These are phyloP conservation scores for Oryzias javanicus DNA, from an alignment of 2,113 vertebrate genomes.

Conservation along the genomic window DNA sequence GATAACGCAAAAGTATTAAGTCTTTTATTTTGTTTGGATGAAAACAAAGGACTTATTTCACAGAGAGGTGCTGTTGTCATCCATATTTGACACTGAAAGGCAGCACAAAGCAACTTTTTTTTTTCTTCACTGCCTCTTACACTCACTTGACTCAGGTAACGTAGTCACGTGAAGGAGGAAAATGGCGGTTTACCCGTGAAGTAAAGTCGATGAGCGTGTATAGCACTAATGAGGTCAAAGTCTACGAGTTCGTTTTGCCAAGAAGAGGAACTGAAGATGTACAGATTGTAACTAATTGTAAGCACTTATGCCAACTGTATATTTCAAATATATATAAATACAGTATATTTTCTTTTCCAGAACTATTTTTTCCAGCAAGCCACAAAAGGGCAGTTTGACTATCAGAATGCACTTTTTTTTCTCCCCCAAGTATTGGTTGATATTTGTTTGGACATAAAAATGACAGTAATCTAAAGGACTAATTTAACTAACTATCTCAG, in stretches of 20 bases:
- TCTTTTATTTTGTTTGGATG: too few species aligned
- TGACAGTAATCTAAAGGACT: constrained; percentile 62
- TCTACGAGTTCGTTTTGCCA: constrained; percentile 75
- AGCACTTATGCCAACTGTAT: constrained; percentile 67
- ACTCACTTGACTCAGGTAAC: constrained; percentile 64
- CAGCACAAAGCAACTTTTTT: constrained; percentile 14
- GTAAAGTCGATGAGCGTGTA: constrained; percentile 16
- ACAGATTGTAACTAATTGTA: constrained; percentile 60
- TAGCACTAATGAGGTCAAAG: constrained; percentile 51
- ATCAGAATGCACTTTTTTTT: constrained; percentile 73
- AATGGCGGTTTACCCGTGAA: constrained; percentile 23
- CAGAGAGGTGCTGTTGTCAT: neutral
- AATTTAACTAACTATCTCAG: constrained; percentile 64
- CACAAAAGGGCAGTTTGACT: constrained; percentile 53
- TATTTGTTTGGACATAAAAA: constrained; percentile 43
- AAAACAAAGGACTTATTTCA: neutral
- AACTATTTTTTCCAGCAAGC: constrained; percentile 42
- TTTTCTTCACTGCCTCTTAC: constrained; percentile 19
- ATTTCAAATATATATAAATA: constrained; percentile 66
- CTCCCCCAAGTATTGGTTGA: constrained; percentile 61
- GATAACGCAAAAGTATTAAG: too few species aligned
- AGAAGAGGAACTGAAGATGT: constrained; percentile 65
- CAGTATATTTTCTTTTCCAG: constrained; percentile 65
- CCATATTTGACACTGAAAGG: neutral
- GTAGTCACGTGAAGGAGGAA: constrained; percentile 42